A percentile compares a stretch with the other conserved stretches of the same genome.
Evolutionary conservation across 2,888 invertebrate species (phyloP).

Genomic region (Callyntrura sp.): DNA sequence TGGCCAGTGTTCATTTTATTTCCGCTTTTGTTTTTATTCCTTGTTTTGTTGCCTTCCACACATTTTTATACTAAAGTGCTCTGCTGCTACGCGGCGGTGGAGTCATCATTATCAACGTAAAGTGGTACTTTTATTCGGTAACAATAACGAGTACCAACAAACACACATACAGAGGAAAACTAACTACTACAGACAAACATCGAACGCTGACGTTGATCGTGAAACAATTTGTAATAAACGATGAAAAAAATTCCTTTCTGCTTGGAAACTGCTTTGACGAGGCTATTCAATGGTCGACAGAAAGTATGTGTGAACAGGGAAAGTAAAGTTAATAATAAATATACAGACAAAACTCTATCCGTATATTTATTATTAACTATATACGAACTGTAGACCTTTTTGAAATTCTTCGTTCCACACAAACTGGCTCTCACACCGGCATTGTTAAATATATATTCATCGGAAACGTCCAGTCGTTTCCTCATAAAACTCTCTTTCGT

Average conservation of each 20-base stretch:
- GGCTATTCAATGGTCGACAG: not conserved
- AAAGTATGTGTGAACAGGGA: constrained; percentile 31
- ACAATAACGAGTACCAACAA: no score
- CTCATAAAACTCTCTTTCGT: not conserved
- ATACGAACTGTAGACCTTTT: not conserved
- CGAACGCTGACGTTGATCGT: not conserved
- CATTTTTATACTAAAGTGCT: not conserved
- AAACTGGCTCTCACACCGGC: no score
- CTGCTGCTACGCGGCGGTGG: not conserved
- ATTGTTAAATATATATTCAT: no score
- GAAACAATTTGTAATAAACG: no score
- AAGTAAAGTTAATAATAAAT: constrained; percentile 20
- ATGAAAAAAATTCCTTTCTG: not conserved
- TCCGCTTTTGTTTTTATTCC: not conserved
- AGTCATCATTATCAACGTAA: not conserved
- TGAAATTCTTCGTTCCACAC: not conserved
- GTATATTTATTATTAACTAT: no score
- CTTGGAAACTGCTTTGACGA: not conserved
- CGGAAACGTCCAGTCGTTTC: not conserved
- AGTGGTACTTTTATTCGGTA: not conserved
- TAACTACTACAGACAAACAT: no score
- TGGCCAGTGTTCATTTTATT: not conserved
- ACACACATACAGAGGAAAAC: no score
- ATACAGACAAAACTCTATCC: not conserved
- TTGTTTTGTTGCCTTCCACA: not conserved